Evolutionary conservation across 2,113 vertebrate species (phyloP), one percentile per base, ranked within the genome.

Genomic region (Callocephalon fimbriatum): DNA sequence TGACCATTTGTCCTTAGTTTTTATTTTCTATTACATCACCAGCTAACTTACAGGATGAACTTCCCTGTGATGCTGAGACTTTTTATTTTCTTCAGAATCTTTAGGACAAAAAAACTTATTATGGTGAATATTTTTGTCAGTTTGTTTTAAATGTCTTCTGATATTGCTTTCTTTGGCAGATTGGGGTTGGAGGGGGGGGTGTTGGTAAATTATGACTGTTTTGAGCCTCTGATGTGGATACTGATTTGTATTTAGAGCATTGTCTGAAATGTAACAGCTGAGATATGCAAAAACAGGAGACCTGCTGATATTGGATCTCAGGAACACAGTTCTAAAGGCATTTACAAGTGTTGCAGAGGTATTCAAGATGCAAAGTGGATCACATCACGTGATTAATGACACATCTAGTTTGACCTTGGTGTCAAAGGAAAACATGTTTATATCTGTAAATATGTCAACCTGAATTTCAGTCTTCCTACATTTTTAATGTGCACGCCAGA

Each of bases 131-230:
- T 32, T 86, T 75, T 81, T 25, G 42, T 38, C 22, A 22, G 7
- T 59, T 48, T 76, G 32, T 59, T 45, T 92, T 53, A 70, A 53
- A 85, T 44, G 9, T 6, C 14, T 63, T 67, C 42, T 78, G 61
- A 45, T 40, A 73, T 3, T 54, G 29, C 16, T 71, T 75, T 58
- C 48, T 37, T 80, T 27, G 10, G 40, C 54, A 5, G 19, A 7
- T 9, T 66, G 27, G 22, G 21, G 6, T 3, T 56, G 35, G 35
- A 38, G 3, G 1, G 20, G 7, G 1, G 1, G 21, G 54, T 40
- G 54, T 8, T 58, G 20, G 32, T 22, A 58, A n/a, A 58, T 79
- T 23, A n/a, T 16, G 40, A 61, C 42, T 73, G 9, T 40, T 76
- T 37, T 82, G 65, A 86, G 21, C 21, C 81, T 66, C 58, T 68